These are phyloP conservation scores for Drosophila pectinifera DNA, from an alignment of 1,140 invertebrate genomes.

Conservation along the genomic window DNA sequence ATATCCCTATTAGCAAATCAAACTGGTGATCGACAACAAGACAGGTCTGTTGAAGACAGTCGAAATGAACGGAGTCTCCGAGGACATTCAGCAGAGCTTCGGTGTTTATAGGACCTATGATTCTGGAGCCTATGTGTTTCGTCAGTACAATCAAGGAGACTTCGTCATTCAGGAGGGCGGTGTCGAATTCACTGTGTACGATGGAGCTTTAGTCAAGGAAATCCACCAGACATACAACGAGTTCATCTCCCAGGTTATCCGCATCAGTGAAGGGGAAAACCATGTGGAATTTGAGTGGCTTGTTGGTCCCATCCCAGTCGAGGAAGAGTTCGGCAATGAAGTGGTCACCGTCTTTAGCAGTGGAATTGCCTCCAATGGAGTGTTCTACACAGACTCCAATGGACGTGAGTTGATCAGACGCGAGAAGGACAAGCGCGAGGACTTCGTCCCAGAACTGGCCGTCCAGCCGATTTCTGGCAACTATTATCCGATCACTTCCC, in stretches of 20 bases:
- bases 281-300: conserved; percentile 96
- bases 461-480: conserved; percentile 90
- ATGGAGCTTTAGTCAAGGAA: conserved; percentile 92
- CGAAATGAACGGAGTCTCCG: conserved; percentile 84
- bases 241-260: conserved; percentile 93
- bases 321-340: conserved; percentile 92
- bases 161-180: conserved; percentile 81
- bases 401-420: conserved; percentile 94
- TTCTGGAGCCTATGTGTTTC: conserved; percentile 95
- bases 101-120: conserved; percentile 91
- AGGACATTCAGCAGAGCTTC: conserved; percentile 88
- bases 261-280: conserved; percentile 89
- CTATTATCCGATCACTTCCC: conserved; percentile 96
- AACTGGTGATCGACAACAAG: conserved; percentile 47
- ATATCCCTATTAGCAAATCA: conserved; percentile 25
- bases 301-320: conserved; percentile 96
- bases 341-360: conserved; percentile 90
- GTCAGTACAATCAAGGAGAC: conserved; percentile 86
- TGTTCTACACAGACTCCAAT: conserved; percentile 98
- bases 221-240: conserved; percentile 90
- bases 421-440: conserved; percentile 89
- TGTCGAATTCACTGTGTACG: conserved; percentile 85
- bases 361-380: conserved; percentile 87
- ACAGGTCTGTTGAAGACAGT: conserved; percentile 87
- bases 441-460: conserved; percentile 91